Evolutionary conservation across 2,888 invertebrate genomes (phyloP).

Genomic region (Patella ulyssiponensis): DNA sequence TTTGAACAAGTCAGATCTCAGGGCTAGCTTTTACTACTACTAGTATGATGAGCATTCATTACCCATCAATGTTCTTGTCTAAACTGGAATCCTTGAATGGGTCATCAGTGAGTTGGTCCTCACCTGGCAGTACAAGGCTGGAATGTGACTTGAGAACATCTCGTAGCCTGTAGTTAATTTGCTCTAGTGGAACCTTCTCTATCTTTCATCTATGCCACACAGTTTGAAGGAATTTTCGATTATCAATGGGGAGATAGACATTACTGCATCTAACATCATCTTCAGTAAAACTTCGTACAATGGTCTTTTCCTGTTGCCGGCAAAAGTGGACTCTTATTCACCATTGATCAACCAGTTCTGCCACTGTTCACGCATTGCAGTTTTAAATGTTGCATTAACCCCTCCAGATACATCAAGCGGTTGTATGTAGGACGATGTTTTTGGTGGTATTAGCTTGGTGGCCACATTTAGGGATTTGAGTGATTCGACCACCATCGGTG

Average conservation of each 20-base stretch:
- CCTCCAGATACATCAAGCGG: slow-evolving; percentile 7
- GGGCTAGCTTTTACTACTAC: no score
- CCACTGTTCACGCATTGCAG: slow-evolving; percentile 16
- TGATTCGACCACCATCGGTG: slow-evolving; percentile 14
- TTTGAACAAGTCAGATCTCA: no score
- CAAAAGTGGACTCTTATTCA: background rate
- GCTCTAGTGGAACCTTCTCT: slow-evolving; percentile 13
- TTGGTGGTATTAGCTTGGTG: slow-evolving; percentile 9
- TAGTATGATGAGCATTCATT: no score
- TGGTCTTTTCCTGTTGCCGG: background rate
- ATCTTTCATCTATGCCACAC: slow-evolving; percentile 11
- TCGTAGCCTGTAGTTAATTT: slow-evolving; percentile 13
- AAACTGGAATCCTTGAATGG: no score
- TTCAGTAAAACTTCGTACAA: background rate
- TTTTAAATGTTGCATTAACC: slow-evolving; percentile 1
- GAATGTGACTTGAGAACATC: slow-evolving; percentile 10
- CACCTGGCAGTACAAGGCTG: background rate
- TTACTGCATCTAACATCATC: background rate
- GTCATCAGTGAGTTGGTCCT: no score
- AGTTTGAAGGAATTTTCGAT: slow-evolving; percentile 14
- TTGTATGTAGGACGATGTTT: background rate
- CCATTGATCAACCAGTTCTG: slow-evolving; percentile 13
- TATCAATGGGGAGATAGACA: slow-evolving; percentile 1
- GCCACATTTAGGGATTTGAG: slow-evolving; percentile 15
- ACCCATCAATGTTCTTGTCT: no score